Base-by-base conservation (phyloP, 2,888 invertebrate species). In the Quadroppia sp. region DNA sequence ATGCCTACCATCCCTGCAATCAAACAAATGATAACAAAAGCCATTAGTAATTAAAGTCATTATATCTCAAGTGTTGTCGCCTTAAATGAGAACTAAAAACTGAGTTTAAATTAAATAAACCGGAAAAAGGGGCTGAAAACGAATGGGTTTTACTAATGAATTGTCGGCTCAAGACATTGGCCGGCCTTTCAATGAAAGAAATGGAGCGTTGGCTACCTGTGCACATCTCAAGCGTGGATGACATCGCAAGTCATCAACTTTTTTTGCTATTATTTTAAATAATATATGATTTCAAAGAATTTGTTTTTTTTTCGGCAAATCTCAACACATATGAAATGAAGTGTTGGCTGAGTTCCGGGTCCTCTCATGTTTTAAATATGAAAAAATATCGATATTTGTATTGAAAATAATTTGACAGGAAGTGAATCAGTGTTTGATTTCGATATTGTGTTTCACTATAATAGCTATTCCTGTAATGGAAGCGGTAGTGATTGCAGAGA, bases 1-100 rank as follows among this genome's bases (percentile, higher is more conserved):
- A n/a, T n/a, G n/a, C n/a, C n/a, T n/a, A n/a, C n/a, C n/a, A n/a
- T n/a, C n/a, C n/a, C n/a, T n/a, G 15, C 32, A n/a, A 64, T 32
- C 61, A 64, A 64, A 64, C 61, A 64, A 64, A 64, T 36, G 20
- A 17, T 28, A 64, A 64, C 61, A 64, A 64, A 36, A 64, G 32
- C n/a, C n/a, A 30, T 4, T 28, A 4, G 36, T 64, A 64, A 64
- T 64, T 64, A 64, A 64, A 64, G 32, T 64, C 61, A 64, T 64
- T 64, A 64, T n/a, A 7, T 23, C 4, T 17, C n/a, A 7, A 56
- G 2, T 28, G 28, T 64, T 64, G 25, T 64, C 61, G 61, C 61
- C 61, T 64, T 64, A 64, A 32, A 64, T 64, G 61, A n/a, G 32
- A 17, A 32, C n/a, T 32, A 64, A 20, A 20, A 64, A 56, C 20